Conservation (phyloP, 2,113 vertebrate species). For the human (Homo sapiens) region DNA sequence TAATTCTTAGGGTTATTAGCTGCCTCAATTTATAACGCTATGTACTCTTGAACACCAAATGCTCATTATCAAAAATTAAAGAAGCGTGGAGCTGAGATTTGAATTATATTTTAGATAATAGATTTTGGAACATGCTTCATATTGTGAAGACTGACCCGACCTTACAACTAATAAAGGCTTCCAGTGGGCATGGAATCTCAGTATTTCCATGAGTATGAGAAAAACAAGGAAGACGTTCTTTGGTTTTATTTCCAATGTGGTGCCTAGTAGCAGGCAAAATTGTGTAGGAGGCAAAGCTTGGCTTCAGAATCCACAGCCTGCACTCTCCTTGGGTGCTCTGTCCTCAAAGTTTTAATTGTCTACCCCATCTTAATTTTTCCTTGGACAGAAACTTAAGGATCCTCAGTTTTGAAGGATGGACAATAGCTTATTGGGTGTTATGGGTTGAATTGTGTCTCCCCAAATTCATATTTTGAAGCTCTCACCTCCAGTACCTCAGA, state of each 20-base stretch:
- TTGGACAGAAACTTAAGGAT: not conserved
- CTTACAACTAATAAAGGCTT: conserved; percentile 73
- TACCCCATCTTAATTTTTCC: not conserved
- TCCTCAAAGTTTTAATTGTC: not conserved
- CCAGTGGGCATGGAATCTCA: not conserved
- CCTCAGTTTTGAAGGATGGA: not conserved
- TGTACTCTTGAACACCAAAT: conserved; percentile 71
- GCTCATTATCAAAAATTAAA: conserved; percentile 82
- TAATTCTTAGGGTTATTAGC: conserved; percentile 82
- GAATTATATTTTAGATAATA: conserved; percentile 83
- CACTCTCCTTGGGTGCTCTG: not conserved
- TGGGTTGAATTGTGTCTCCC: not conserved
- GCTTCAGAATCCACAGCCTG: not conserved
- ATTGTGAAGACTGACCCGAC: conserved; percentile 77
- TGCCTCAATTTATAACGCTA: conserved; percentile 74
- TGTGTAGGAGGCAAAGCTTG: not conserved
- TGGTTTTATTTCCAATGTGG: not conserved
- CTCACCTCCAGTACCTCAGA: not conserved
- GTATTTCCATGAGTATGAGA: conserved; percentile 31
- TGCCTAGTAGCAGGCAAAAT: conserved; percentile 28
- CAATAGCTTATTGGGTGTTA: not conserved
- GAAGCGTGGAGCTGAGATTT: conserved; percentile 76
- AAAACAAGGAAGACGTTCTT: conserved; percentile 24
- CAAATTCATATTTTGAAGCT: not conserved
- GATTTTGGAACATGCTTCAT: conserved; percentile 77